A percentile compares a stretch with the other conserved stretches of the same genome.
Evolutionary conservation across 2,888 invertebrate genomes (phyloP).

Genomic region (Eueremaeus valkanovi): DNA sequence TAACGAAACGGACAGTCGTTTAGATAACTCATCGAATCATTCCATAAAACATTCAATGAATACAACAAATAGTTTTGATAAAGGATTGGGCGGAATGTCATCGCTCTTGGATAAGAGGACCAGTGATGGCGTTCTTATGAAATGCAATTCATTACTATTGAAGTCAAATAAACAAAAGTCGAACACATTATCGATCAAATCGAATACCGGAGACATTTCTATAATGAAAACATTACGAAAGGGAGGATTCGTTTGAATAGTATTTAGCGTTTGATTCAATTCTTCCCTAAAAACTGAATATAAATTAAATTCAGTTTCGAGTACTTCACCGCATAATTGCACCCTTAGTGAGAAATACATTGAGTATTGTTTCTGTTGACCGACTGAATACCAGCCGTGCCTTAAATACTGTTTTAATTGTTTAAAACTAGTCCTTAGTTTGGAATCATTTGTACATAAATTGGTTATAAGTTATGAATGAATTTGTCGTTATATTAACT

Average conservation of each 20-base stretch:
- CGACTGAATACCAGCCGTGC: neutral
- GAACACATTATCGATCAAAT: neutral
- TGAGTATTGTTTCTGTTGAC: neutral
- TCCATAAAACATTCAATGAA: neutral
- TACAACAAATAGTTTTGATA: neutral
- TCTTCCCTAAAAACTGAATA: too few species aligned
- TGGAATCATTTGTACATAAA: too few species aligned
- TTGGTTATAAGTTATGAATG: too few species aligned
- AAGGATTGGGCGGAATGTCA: constrained; percentile 13
- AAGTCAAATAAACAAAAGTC: neutral
- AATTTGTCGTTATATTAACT: too few species aligned
- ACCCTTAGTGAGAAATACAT: too few species aligned
- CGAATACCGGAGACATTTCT: constrained; percentile 2
- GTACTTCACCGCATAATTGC: too few species aligned
- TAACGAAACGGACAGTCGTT: neutral
- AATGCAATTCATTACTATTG: neutral
- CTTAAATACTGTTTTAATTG: neutral
- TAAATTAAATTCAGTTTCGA: too few species aligned
- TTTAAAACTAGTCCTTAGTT: neutral
- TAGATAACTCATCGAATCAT: neutral
- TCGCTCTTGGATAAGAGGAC: neutral
- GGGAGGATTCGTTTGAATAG: constrained; percentile 35
- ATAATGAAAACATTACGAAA: constrained; percentile 35
- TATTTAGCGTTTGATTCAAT: too few species aligned
- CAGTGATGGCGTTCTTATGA: constrained; percentile 10